Evolutionary conservation across 2,797 vertebrate species (phyloP).

Genomic region (Falco novaeseelandiae): DNA sequence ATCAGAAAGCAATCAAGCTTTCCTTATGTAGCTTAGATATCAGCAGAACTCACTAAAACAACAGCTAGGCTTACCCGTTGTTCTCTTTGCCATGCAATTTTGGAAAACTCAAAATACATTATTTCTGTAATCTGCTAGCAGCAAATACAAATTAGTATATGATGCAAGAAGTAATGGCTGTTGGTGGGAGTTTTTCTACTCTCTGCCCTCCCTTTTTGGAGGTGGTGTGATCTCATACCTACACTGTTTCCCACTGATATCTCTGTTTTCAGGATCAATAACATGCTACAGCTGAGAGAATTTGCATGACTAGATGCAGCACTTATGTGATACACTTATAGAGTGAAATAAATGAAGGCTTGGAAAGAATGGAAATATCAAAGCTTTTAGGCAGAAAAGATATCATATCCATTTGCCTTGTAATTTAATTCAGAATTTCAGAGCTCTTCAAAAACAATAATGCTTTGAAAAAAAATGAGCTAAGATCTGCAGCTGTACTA

Average conservation of each 20-base stretch:
- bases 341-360: slow-evolving; percentile 53
- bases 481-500: slow-evolving; percentile 11
- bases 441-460: slow-evolving; percentile 57
- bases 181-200: background rate
- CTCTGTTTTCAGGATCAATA: slow-evolving; percentile 61
- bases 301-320: slow-evolving; percentile 67
- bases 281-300: slow-evolving; percentile 35
- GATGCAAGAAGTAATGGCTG: slow-evolving; percentile 24
- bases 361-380: slow-evolving; percentile 63
- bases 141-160: slow-evolving; percentile 38
- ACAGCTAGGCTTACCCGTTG: slow-evolving; percentile 50
- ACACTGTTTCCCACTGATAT: slow-evolving; percentile 6
- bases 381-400: slow-evolving; percentile 71
- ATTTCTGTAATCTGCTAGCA: slow-evolving; percentile 42
- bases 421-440: slow-evolving; percentile 73
- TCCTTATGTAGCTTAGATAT: slow-evolving; percentile 39
- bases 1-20: slow-evolving; percentile 60
- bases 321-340: slow-evolving; percentile 29
- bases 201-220: slow-evolving; percentile 11
- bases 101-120: slow-evolving; percentile 38
- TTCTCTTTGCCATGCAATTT: slow-evolving; percentile 57
- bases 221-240: slow-evolving; percentile 34
- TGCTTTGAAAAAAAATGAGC: slow-evolving; percentile 39
- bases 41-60: slow-evolving; percentile 55
- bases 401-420: slow-evolving; percentile 64